A percentile compares a stretch with the other conserved stretches of the same genome.
phyloP scores from a whole-genome alignment of 2,888 invertebrate species.

The Tipula helvola region DNA sequence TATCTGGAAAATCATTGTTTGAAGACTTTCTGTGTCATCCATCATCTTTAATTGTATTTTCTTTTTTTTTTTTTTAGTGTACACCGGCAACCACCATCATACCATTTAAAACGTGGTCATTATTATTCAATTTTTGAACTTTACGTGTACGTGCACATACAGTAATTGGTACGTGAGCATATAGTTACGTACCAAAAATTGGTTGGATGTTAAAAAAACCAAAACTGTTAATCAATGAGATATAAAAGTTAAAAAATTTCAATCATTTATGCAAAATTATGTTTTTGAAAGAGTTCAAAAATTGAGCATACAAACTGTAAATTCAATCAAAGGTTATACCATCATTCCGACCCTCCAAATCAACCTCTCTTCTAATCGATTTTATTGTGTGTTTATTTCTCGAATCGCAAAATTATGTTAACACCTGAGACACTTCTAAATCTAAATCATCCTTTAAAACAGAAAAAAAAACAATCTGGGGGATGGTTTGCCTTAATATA shows the following conservation, averaged over 20 bases:
- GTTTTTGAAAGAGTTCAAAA: too few species aligned
- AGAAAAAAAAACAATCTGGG: neutral
- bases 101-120: neutral
- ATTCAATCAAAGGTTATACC: too few species aligned
- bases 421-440: neutral
- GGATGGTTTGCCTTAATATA: neutral
- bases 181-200: neutral
- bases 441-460: neutral
- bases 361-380: neutral
- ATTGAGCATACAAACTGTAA: too few species aligned
- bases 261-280: too few species aligned
- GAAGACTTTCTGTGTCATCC: neutral
- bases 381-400: neutral
- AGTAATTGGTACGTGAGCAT: neutral
- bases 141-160: neutral
- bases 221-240: neutral
- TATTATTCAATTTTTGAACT: neutral
- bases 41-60: neutral
- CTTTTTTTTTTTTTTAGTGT: neutral
- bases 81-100: neutral
- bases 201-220: neutral
- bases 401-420: neutral
- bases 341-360: neutral
- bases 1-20: neutral
- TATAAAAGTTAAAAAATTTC: neutral